Percentiles rank a stretch among this genome's conserved stretches.
Evolutionary conservation across 2,797 vertebrate species (phyloP).

Genomic region (Lates japonicus): DNA sequence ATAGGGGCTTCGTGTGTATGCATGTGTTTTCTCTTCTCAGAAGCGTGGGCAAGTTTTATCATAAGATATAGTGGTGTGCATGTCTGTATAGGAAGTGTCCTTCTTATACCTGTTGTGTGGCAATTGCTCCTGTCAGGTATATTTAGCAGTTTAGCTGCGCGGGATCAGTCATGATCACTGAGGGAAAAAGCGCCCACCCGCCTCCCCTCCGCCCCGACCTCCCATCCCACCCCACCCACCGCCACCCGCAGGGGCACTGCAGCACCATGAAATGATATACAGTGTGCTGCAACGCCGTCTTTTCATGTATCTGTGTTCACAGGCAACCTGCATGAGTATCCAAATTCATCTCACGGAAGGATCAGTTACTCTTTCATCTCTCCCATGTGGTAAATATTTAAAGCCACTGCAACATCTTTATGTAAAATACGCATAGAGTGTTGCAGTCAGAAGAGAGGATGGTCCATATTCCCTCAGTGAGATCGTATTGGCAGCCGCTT

Average conservation of each 20-base stretch:
- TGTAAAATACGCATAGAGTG: constrained; percentile 31
- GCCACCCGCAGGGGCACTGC: constrained; percentile 68
- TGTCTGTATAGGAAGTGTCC: no score
- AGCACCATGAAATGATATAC: constrained; percentile 44
- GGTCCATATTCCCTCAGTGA: background rate
- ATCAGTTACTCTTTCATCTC: constrained; percentile 8
- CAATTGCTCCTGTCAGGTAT: no score
- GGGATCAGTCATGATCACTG: constrained; percentile 72
- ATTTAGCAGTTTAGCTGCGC: no score
- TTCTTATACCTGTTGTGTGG: no score
- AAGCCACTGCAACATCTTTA: constrained; percentile 46
- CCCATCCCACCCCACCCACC: background rate
- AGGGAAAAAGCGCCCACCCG: constrained; percentile 46
- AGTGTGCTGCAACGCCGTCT: constrained; percentile 26
- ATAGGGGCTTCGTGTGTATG: constrained; percentile 34
- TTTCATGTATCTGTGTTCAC: constrained; percentile 19
- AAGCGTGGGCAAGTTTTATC: constrained; percentile 62
- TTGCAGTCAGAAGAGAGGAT: constrained; percentile 10
- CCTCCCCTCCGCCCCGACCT: constrained; percentile 8
- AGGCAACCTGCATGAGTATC: constrained; percentile 31
- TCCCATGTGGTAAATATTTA: constrained; percentile 56
- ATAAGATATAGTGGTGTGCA: no score
- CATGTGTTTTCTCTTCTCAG: constrained; percentile 57
- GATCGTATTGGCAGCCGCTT: background rate
- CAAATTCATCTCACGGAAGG: background rate